Conservation (phyloP, 1,140 invertebrate species). For the Drosophila repleta region DNA sequence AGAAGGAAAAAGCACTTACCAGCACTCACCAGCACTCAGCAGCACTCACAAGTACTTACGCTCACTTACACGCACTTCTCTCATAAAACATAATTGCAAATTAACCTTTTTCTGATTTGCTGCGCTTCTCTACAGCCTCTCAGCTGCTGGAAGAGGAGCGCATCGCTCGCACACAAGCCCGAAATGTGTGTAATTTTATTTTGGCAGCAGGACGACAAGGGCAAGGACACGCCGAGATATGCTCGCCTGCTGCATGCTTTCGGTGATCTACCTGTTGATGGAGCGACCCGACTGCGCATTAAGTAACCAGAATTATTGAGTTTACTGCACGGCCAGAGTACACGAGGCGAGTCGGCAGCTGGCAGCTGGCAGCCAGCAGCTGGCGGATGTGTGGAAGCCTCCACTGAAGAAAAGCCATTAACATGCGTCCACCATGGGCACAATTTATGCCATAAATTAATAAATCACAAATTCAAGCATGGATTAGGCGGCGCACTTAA, state of each 20-base stretch:
- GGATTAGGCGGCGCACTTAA: neutral
- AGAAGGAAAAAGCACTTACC: conserved; percentile 14
- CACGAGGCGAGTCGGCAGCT: neutral
- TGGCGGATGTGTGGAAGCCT: neutral
- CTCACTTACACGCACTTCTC: conserved; percentile 45
- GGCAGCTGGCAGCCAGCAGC: no score
- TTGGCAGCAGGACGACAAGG: conserved; percentile 24
- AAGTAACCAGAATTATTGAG: conserved; percentile 46
- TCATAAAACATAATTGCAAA: conserved; percentile 49
- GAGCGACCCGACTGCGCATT: conserved; percentile 32
- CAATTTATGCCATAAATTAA: conserved; percentile 12
- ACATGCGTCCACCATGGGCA: neutral
- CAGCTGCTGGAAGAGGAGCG: neutral
- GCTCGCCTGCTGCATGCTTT: conserved; percentile 17
- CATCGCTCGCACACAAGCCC: conserved; percentile 10
- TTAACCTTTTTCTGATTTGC: conserved; percentile 50
- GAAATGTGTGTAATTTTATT: conserved; percentile 42
- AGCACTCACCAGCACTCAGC: conserved; percentile 33
- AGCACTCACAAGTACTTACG: conserved; percentile 41
- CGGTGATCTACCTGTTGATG: conserved; percentile 35
- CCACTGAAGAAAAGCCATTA: conserved; percentile 12
- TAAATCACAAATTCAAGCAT: neutral
- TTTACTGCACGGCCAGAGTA: conserved; percentile 34
- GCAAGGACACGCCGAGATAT: neutral
- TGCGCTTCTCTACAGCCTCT: conserved; percentile 23